These are phyloP conservation scores for Microplitis demolitor DNA, from an alignment of 1,140 invertebrate species.

Conservation along the genomic window DNA sequence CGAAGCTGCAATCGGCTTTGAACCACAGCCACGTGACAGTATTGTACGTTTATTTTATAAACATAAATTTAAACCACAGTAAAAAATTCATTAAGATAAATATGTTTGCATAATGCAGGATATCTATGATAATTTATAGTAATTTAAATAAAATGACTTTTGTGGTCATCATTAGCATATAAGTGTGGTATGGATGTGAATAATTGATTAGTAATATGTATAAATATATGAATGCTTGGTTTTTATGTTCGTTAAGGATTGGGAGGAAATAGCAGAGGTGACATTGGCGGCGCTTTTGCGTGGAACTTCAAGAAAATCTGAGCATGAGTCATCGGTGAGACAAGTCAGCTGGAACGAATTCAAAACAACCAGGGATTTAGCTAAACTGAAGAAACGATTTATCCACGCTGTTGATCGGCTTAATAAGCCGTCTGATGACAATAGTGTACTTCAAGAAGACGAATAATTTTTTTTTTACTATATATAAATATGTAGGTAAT, in stretches of 20 bases:
- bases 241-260: constrained; percentile 39
- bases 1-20: constrained; percentile 47
- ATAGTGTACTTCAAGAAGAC: constrained; percentile 9
- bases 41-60: constrained; percentile 38
- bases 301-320: constrained; percentile 29
- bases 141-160: too few species aligned
- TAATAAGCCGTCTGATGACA: constrained; percentile 26
- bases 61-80: not conserved
- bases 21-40: constrained; percentile 41
- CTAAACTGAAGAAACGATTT: constrained; percentile 48
- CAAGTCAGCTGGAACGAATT: constrained; percentile 35
- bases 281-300: constrained; percentile 33
- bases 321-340: constrained; percentile 26
- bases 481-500: not conserved
- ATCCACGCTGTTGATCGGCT: constrained; percentile 44
- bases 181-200: too few species aligned
- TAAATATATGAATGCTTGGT: too few species aligned
- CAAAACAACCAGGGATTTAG: constrained; percentile 38
- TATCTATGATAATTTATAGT: too few species aligned
- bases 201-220: too few species aligned
- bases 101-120: too few species aligned
- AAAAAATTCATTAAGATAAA: too few species aligned
- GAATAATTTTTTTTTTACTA: constrained; percentile 10
- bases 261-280: constrained; percentile 52
- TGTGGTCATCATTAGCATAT: too few species aligned